These are phyloP conservation scores for Chaenogobius annularis DNA, from an alignment of 2,113 vertebrate genomes.

Conservation along the genomic window DNA sequence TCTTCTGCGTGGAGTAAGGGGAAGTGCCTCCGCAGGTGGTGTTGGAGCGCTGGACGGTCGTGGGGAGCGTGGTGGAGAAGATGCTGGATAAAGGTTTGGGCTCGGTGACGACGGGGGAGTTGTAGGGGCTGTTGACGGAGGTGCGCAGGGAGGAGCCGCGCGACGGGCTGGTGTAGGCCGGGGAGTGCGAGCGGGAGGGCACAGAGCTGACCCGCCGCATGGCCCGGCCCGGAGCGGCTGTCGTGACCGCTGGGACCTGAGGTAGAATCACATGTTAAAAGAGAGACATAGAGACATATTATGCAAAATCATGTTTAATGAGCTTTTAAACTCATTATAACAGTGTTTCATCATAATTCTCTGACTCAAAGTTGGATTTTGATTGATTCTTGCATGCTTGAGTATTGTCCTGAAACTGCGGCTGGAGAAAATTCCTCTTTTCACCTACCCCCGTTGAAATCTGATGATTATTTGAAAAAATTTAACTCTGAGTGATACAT, in stretches of 20 bases:
- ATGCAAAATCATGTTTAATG: no score
- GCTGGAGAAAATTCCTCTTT: no score
- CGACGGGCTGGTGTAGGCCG: slow-evolving; percentile 87
- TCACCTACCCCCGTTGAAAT: no score
- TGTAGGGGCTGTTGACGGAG: slow-evolving; percentile 82
- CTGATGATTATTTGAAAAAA: no score
- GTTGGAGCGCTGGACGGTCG: slow-evolving; percentile 74
- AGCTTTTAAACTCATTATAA: no score
- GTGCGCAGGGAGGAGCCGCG: slow-evolving; percentile 90
- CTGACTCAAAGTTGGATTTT: no score
- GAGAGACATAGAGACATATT: no score
- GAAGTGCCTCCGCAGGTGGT: slow-evolving; percentile 61
- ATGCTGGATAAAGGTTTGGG: slow-evolving; percentile 81
- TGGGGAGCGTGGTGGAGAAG: slow-evolving; percentile 88
- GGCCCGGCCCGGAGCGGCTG: slow-evolving; percentile 75
- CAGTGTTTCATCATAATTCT: no score
- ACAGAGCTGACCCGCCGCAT: slow-evolving; percentile 95
- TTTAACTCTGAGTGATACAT: no score
- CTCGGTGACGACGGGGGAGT: slow-evolving; percentile 84
- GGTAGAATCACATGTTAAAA: background rate
- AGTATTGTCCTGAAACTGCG: no score
- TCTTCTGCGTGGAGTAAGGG: slow-evolving; percentile 80
- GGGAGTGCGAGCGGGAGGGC: slow-evolving; percentile 93
- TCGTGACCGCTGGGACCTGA: slow-evolving; percentile 71
- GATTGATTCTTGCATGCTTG: no score